Percentiles rank a stretch among this genome's conserved stretches.
Evolutionary conservation across 2,888 invertebrate species (phyloP).

Genomic region (Agonopterix arenella): DNA sequence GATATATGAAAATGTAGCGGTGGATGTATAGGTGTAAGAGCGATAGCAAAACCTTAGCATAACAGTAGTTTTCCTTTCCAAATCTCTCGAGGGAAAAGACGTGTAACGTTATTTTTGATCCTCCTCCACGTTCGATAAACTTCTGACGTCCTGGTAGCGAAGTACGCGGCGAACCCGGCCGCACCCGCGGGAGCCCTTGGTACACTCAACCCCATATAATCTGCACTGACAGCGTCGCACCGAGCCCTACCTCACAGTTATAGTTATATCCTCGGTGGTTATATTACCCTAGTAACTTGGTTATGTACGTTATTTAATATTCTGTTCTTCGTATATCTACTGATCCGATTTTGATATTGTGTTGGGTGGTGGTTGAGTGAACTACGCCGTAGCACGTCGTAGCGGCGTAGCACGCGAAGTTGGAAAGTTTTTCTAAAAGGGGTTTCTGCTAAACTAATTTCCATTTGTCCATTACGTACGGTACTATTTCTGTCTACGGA

Average conservation of each 20-base stretch:
- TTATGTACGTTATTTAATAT: constrained; percentile 7
- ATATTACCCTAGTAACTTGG: constrained; percentile 11
- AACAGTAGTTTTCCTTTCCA: too few species aligned
- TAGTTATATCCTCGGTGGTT: constrained; percentile 4
- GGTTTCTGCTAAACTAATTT: too few species aligned
- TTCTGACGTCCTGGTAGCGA: constrained; percentile 25
- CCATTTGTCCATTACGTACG: too few species aligned
- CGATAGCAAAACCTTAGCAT: too few species aligned
- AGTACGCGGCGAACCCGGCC: constrained; percentile 24
- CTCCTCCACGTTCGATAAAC: neutral
- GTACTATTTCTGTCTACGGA: too few species aligned
- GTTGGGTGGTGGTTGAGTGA: neutral
- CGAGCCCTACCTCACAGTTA: constrained; percentile 15
- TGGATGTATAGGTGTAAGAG: too few species aligned
- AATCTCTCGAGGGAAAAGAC: too few species aligned
- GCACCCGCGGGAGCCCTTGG: constrained; percentile 49
- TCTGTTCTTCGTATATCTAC: constrained; percentile 1
- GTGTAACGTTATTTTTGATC: neutral
- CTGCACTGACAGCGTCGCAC: constrained; percentile 33
- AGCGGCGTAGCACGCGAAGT: neutral
- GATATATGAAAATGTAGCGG: too few species aligned
- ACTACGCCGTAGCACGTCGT: neutral
- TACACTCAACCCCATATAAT: constrained; percentile 42
- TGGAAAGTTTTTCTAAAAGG: too few species aligned
- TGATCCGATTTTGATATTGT: neutral